A percentile compares a stretch with the other conserved stretches of the same genome.
These are phyloP conservation scores for Phalacrocorax carbo DNA, from an alignment of 2,113 vertebrate species.

Conservation along the genomic window DNA sequence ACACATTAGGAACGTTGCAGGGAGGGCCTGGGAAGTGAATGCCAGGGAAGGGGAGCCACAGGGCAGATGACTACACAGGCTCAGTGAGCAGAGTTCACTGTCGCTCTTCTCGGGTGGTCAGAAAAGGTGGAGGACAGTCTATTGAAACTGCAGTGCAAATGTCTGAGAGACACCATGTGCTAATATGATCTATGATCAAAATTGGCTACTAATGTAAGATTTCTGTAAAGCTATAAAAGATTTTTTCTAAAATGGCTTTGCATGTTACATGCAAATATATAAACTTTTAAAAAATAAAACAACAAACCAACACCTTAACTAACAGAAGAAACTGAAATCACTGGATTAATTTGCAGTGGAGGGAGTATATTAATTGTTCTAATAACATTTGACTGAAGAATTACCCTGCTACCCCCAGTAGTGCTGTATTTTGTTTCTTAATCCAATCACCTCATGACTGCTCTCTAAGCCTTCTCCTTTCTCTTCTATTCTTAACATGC, in stretches of 20 bases:
- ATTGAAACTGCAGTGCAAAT: not conserved
- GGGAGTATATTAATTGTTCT: not conserved
- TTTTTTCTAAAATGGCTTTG: not conserved
- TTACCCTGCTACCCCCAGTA: not conserved
- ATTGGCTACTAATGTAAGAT: not conserved
- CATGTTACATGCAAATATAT: not conserved
- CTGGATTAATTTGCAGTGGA: not conserved
- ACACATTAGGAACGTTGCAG: not conserved
- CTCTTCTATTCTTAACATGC: not conserved
- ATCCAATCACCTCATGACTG: not conserved
- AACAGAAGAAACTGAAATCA: not conserved
- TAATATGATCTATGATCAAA: not conserved
- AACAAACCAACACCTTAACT: not conserved
- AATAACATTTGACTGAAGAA: not conserved
- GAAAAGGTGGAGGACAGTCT: not conserved
- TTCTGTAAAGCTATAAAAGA: not conserved
- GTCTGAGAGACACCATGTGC: not conserved
- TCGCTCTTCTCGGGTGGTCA: not conserved
- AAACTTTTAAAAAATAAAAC: not conserved
- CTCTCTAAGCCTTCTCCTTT: not conserved
- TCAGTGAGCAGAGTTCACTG: not conserved
- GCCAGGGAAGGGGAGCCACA: not conserved
- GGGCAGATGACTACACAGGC: not conserved
- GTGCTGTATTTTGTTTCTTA: conserved; percentile 7
- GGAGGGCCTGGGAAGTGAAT: not conserved